phyloP scores from a whole-genome alignment of 30 jellyfish, hydroid and myxozoan genomes.

The Hydra vulgaris region DNA sequence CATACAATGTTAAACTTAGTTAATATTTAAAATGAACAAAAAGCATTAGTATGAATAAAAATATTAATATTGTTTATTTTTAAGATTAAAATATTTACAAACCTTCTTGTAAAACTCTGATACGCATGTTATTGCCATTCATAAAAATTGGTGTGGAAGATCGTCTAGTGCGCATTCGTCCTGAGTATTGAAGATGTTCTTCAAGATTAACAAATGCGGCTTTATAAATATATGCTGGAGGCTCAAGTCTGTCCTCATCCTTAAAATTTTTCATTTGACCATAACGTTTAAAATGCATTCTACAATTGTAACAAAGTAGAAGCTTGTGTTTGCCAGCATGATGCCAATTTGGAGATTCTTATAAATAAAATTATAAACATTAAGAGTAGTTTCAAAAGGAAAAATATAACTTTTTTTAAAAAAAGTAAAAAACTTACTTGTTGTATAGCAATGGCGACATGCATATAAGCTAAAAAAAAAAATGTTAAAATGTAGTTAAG shows the following conservation, averaged over 20 bases:
- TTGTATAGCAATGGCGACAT: constrained; percentile 85
- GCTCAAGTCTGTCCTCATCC: constrained; percentile 67
- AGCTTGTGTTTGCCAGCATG: constrained; percentile 91
- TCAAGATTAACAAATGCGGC: constrained; percentile 87
- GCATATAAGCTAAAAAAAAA: constrained; percentile 67
- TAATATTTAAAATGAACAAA: too few species aligned
- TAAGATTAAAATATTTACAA: too few species aligned
- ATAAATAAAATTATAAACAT: not conserved
- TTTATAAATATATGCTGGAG: constrained; percentile 86
- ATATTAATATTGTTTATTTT: too few species aligned
- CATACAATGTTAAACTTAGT: too few species aligned
- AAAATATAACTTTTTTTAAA: not conserved
- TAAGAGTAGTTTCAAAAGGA: not conserved
- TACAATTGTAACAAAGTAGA: constrained; percentile 64
- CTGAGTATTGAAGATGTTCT: constrained; percentile 48
- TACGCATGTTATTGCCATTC: constrained; percentile 51
- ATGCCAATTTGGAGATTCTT: constrained; percentile 95
- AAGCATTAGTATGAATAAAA: too few species aligned
- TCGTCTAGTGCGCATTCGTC: constrained; percentile 94
- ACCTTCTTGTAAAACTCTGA: constrained; percentile 61
- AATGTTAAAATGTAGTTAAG: not conserved
- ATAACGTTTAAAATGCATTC: constrained; percentile 74
- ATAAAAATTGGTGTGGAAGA: constrained; percentile 86
- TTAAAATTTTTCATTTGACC: constrained; percentile 77
- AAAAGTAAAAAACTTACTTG: constrained; percentile 38